phyloP scores from a whole-genome alignment of 2,888 invertebrate species.

The Diploptera punctata region DNA sequence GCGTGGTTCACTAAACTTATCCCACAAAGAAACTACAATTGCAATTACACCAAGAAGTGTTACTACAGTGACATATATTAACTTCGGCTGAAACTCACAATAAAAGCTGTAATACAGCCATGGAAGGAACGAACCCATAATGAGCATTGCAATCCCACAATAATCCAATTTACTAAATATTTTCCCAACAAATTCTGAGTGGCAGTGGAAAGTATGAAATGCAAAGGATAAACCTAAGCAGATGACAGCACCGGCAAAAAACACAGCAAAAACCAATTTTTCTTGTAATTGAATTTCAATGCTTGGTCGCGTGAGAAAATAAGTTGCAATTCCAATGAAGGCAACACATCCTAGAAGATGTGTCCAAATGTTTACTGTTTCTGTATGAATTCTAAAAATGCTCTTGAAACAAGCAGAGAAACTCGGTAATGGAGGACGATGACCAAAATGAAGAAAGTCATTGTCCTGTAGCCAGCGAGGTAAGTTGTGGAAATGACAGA shows the following conservation, averaged over 20 bases:
- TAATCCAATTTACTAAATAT: constrained; percentile 99
- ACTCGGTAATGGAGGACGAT: constrained; percentile 94
- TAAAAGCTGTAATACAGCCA: constrained; percentile 99
- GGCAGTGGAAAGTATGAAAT: constrained; percentile 98
- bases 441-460: constrained; percentile 94
- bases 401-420: constrained; percentile 97
- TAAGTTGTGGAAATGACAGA: constrained; percentile 89
- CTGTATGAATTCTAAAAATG: constrained; percentile 97
- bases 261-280: constrained; percentile 92
- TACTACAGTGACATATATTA: constrained; percentile 90
- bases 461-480: constrained; percentile 99
- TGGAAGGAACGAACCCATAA: constrained; percentile 99
- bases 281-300: constrained; percentile 90
- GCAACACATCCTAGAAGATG: constrained; percentile 91
- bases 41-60: constrained; percentile 90
- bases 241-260: constrained; percentile 95
- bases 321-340: constrained; percentile 80
- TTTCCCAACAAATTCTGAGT: constrained; percentile 96
- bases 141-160: constrained; percentile 96
- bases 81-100: constrained; percentile 92
- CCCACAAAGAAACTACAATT: constrained; percentile 96
- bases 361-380: constrained; percentile 99
- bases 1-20: constrained; percentile 93
- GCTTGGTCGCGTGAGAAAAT: constrained; percentile 86
- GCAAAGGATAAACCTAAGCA: constrained; percentile 97